Evolutionary conservation across 2,888 invertebrate species (phyloP).

Genomic region (Apoda limacodes): DNA sequence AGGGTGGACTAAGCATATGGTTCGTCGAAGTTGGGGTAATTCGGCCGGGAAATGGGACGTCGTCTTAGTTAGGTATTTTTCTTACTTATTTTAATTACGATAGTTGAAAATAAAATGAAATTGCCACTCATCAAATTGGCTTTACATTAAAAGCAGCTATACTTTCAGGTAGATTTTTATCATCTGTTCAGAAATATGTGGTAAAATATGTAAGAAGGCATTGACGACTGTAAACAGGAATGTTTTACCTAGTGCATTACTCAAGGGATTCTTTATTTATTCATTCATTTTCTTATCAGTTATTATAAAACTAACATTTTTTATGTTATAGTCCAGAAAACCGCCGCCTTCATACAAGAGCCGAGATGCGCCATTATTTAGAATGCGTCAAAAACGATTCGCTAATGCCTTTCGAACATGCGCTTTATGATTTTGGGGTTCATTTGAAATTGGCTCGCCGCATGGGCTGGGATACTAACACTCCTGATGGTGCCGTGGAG

Average conservation of each 20-base stretch:
- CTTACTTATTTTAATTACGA: too few species aligned
- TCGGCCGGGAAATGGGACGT: constrained; percentile 88
- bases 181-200: too few species aligned
- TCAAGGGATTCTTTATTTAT: too few species aligned
- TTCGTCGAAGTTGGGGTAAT: constrained; percentile 73
- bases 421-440: constrained; percentile 52
- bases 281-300: too few species aligned
- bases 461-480: constrained; percentile 48
- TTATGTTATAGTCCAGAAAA: constrained; percentile 42
- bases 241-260: too few species aligned
- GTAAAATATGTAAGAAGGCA: too few species aligned
- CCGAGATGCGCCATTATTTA: constrained; percentile 49
- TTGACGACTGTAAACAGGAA: too few species aligned
- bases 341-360: constrained; percentile 50
- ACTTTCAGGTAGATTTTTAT: neutral
- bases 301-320: too few species aligned
- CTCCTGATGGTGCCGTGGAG: constrained; percentile 14
- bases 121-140: too few species aligned
- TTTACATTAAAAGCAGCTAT: neutral
- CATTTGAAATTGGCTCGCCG: constrained; percentile 53
- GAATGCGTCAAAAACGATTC: constrained; percentile 29
- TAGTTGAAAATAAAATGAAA: too few species aligned
- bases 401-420: constrained; percentile 32
- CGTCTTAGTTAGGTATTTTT: constrained; percentile 78
- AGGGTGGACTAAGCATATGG: constrained; percentile 85